Percentiles rank a stretch among this genome's conserved stretches.
These are phyloP conservation scores for Ceratina calcarata DNA, from an alignment of 1,140 invertebrate genomes.

Conservation along the genomic window DNA sequence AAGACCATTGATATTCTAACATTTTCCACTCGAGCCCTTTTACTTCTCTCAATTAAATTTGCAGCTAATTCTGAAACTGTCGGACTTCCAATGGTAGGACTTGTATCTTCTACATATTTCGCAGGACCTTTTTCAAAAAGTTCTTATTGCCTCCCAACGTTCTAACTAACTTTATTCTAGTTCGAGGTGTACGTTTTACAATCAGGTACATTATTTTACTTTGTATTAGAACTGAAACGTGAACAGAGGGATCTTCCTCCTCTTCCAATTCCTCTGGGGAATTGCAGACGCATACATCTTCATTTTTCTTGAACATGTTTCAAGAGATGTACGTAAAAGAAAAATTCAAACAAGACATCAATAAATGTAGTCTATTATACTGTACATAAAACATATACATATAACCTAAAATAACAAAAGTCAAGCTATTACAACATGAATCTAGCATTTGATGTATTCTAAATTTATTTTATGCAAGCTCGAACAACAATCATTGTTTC, in stretches of 20 bases:
- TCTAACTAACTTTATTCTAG: neutral
- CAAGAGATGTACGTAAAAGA: neutral
- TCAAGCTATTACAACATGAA: constrained; percentile 7
- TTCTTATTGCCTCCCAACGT: neutral
- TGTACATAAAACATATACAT: constrained; percentile 1
- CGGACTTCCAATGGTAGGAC: too few relatives aligned
- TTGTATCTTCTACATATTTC: neutral
- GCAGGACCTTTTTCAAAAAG: neutral
- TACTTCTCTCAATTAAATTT: neutral
- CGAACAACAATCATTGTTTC: neutral
- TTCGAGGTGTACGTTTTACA: neutral
- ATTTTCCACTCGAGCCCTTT: constrained; percentile 24
- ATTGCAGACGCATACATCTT: neutral
- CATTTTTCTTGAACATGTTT: neutral
- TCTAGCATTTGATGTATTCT: neutral
- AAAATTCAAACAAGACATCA: constrained; percentile 1
- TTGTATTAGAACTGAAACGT: neutral
- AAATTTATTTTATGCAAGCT: too few relatives aligned
- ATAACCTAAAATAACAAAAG: constrained; percentile 9
- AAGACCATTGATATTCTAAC: constrained; percentile 29
- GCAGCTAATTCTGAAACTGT: neutral
- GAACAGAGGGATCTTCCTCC: neutral
- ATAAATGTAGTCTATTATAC: neutral
- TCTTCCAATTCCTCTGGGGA: neutral
- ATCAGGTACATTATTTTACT: constrained; percentile 8